Evolutionary conservation across 2,888 invertebrate species (phyloP), one percentile per base, ranked within the genome.

Genomic region (Uloborus plumipes): DNA sequence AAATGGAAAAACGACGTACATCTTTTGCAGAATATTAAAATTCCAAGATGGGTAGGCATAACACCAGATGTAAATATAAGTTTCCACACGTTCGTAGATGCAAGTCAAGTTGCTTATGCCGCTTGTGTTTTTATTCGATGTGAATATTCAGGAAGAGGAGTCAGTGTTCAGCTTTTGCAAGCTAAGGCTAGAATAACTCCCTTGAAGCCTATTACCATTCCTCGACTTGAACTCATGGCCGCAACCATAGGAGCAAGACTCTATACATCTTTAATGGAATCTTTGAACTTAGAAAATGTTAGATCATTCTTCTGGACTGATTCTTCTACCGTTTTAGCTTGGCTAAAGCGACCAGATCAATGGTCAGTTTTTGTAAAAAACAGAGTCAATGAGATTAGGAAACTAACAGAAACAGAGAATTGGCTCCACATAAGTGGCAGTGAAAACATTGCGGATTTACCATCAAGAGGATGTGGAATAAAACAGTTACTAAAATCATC

Each of bases 311-410:
- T 26, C 22, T 62, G 62, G 31, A 62, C 26, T 15, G 62, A 62
- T 31, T 62, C 31, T 3, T 16, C 14, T 9, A 62, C 31, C 16
- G 26, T 26, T 26, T n/a, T 31, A 26, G 31, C 15, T 13, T 72
- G 71, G 71, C 47, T 72, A 13, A 59, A 59, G 16, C 22, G 39
- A 51, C 2, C 49, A 18, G 65, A 64, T 16, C 67, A 50, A n/a
- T 64, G 64, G 55, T 51, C 65, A 18, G 39, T 65, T 4, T 74
- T 65, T 20, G 65, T 74, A 7, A 31, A 22, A 15, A 74, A 74
- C n/a, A 13, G 64, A 6, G 64, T 73, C 4, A 15, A 18, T 15
- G 62, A 73, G 26, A 73, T 73, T 13, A 22, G 73, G 16, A 62
- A 62, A 13, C 49, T 73, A 14, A 74, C 74, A 9, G 14, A 16